Conservation (phyloP, 2,888 invertebrate genomes). For the Thysanoteuthis rhombus region DNA sequence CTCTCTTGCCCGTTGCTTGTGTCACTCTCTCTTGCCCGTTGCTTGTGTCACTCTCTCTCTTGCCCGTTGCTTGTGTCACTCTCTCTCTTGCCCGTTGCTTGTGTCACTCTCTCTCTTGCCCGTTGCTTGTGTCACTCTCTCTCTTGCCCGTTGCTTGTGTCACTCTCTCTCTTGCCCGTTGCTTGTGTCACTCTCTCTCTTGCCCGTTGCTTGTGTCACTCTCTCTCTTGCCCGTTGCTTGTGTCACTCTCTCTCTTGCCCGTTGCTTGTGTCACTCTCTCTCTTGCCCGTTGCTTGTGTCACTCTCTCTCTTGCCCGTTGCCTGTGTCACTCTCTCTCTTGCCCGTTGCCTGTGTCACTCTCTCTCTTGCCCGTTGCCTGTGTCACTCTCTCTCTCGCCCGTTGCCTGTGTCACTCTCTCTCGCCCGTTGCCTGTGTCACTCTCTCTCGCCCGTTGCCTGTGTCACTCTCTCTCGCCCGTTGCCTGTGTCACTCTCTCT, state of each 20-base stretch:
- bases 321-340: background rate
- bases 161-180: too few species aligned
- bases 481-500: too few species aligned
- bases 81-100: background rate
- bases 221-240: background rate
- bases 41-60: background rate
- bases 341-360: accelerated
- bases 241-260: too few species aligned
- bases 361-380: too few species aligned
- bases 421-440: background rate
- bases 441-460: too few species aligned
- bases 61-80: background rate
- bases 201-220: too few species aligned
- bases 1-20: background rate
- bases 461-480: too few species aligned
- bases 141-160: too few species aligned
- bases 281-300: background rate
- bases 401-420: background rate
- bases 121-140: background rate
- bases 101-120: background rate
- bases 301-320: background rate
- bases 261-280: background rate
- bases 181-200: too few species aligned
- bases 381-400: too few species aligned
- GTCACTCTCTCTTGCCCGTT: background rate